Percentiles rank a stretch among this genome's conserved stretches.
phyloP scores from a whole-genome alignment of 2,797 vertebrate species.

The Spondyliosoma cantharus region DNA sequence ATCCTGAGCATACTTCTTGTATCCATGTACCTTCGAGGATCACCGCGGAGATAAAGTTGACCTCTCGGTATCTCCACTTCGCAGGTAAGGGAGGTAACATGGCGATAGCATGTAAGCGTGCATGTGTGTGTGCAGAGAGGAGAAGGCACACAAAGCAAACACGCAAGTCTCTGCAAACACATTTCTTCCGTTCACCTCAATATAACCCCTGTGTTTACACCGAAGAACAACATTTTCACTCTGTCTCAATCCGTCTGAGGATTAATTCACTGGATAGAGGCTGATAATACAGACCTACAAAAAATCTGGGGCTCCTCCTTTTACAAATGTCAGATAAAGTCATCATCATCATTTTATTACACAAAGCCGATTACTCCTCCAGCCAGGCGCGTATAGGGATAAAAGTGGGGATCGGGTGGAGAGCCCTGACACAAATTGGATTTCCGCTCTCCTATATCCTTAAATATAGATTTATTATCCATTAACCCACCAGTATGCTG shows the following conservation, averaged over 20 bases:
- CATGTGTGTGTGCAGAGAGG: background rate
- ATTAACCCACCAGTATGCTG: slow-evolving; percentile 76
- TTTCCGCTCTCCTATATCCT: slow-evolving; percentile 81
- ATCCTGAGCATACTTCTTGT: slow-evolving; percentile 49
- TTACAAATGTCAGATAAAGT: slow-evolving; percentile 87
- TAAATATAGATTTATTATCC: slow-evolving; percentile 84
- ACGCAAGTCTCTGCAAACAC: slow-evolving; percentile 63
- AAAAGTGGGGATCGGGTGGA: slow-evolving; percentile 79
- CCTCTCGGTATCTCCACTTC: slow-evolving; percentile 65
- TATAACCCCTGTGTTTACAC: slow-evolving; percentile 77
- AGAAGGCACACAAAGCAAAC: slow-evolving; percentile 50
- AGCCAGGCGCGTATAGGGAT: slow-evolving; percentile 74
- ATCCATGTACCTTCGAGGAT: slow-evolving; percentile 55
- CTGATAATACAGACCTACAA: slow-evolving; percentile 79
- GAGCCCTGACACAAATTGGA: slow-evolving; percentile 82
- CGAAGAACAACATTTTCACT: slow-evolving; percentile 72
- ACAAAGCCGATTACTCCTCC: slow-evolving; percentile 84
- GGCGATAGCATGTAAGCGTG: slow-evolving; percentile 45
- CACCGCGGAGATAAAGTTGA: slow-evolving; percentile 75
- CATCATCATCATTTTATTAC: slow-evolving; percentile 86
- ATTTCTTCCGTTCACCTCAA: slow-evolving; percentile 67
- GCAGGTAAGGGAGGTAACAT: slow-evolving; percentile 67
- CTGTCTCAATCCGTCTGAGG: slow-evolving; percentile 65
- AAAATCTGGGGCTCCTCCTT: slow-evolving; percentile 79
- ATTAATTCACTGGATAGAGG: slow-evolving; percentile 79